phyloP scores from a whole-genome alignment of 2,888 invertebrate genomes.

The Candidula unifasciata region DNA sequence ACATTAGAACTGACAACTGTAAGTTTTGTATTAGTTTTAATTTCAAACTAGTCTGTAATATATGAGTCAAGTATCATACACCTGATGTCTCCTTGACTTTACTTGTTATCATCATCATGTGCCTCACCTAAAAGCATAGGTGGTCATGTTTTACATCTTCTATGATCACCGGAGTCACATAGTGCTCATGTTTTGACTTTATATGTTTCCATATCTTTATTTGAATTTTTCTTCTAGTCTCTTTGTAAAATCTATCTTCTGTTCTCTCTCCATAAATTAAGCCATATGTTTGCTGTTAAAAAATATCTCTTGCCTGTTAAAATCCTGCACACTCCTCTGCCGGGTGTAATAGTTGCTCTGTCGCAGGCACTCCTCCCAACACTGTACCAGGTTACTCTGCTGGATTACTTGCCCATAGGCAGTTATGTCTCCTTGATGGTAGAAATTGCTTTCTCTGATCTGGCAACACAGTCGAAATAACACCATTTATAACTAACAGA shows the following conservation, averaged over 20 bases:
- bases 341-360: neutral
- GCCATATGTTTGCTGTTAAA: neutral
- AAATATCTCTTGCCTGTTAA: constrained; percentile 71
- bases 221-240: constrained; percentile 12
- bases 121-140: too few relatives aligned
- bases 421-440: neutral
- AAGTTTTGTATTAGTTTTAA: too few relatives aligned
- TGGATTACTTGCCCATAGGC: neutral
- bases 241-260: neutral
- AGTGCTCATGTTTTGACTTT: too few relatives aligned
- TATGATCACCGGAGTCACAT: too few relatives aligned
- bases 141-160: too few relatives aligned
- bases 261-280: neutral
- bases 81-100: too few relatives aligned
- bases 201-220: too few relatives aligned
- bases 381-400: neutral
- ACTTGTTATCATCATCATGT: too few relatives aligned
- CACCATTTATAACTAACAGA: neutral
- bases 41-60: too few relatives aligned
- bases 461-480: neutral
- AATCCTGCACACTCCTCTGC: constrained; percentile 66
- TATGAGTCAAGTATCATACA: too few relatives aligned
- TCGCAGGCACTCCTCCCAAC: constrained; percentile 27
- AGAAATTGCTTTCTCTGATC: constrained; percentile 26
- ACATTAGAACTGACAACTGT: too few relatives aligned